phyloP scores from a whole-genome alignment of 2,888 invertebrate species.

The Diarsia mendica region DNA sequence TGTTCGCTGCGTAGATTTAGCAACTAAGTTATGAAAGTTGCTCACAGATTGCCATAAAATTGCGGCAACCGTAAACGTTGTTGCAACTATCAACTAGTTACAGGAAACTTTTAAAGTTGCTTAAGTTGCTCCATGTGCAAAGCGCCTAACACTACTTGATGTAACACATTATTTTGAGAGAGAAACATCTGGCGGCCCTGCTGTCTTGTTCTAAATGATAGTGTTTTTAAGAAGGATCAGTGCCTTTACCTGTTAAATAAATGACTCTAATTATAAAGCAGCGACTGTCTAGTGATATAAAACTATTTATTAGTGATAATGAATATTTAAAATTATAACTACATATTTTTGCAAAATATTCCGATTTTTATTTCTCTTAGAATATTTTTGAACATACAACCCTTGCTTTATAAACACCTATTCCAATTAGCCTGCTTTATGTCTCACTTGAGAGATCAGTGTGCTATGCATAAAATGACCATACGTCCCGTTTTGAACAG shows the following conservation, averaged over 20 bases:
- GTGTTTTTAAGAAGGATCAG: constrained; percentile 84
- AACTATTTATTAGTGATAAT: constrained; percentile 83
- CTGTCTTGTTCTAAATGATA: constrained; percentile 50
- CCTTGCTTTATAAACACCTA: neutral
- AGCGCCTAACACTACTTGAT: too few relatives aligned
- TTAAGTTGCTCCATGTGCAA: too few relatives aligned
- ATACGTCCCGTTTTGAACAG: too few relatives aligned
- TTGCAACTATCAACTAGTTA: too few relatives aligned
- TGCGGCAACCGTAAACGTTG: too few relatives aligned
- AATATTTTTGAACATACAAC: neutral
- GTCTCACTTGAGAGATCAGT: neutral
- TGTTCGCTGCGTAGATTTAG: too few relatives aligned
- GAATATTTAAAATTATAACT: constrained; percentile 84
- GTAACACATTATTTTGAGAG: too few relatives aligned
- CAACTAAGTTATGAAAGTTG: too few relatives aligned
- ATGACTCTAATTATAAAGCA: constrained; percentile 78
- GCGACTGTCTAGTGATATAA: constrained; percentile 86
- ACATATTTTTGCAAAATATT: constrained; percentile 87
- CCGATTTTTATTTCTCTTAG: constrained; percentile 57
- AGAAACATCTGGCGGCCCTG: too few relatives aligned
- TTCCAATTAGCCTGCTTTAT: neutral
- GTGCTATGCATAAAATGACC: neutral
- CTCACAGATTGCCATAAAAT: too few relatives aligned
- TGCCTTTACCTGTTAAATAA: constrained; percentile 85
- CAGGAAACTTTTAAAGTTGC: too few relatives aligned